These are phyloP conservation scores for Eulemur mongoz DNA, from an alignment of 2,797 vertebrate species.

Conservation along the genomic window DNA sequence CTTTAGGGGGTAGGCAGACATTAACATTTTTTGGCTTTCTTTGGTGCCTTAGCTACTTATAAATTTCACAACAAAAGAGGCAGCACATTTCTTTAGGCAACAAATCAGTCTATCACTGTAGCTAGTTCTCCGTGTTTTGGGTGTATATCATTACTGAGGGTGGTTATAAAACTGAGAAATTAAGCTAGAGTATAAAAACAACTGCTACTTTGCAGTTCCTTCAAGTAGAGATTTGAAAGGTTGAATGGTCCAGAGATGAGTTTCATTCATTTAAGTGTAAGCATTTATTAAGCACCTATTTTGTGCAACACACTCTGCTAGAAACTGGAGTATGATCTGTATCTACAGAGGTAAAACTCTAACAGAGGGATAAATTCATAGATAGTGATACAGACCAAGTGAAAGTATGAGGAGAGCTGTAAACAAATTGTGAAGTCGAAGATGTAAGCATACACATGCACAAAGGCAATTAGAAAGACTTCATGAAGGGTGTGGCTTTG, in stretches of 20 bases:
- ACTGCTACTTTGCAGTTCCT: neutral
- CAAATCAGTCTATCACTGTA: conserved; percentile 22
- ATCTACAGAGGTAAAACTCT: neutral
- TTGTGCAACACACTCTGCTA: neutral
- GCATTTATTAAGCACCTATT: neutral
- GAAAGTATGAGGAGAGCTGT: neutral
- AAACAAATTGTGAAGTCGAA: neutral
- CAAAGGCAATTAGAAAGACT: neutral
- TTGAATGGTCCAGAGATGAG: neutral
- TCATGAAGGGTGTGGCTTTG: neutral
- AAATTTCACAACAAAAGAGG: conserved; percentile 62
- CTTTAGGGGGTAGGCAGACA: conserved; percentile 37
- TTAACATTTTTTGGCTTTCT: conserved; percentile 57
- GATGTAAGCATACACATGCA: too few relatives aligned
- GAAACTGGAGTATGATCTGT: neutral
- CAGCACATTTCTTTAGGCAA: conserved; percentile 55
- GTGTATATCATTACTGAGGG: neutral
- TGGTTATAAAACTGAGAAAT: neutral
- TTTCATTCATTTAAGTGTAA: neutral
- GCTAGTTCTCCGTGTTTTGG: conserved; percentile 25
- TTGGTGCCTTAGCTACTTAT: conserved; percentile 36
- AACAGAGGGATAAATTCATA: neutral
- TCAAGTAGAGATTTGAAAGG: neutral
- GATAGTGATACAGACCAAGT: neutral
- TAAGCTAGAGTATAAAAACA: conserved; percentile 23